Evolutionary conservation across 2,888 invertebrate genomes (phyloP), one percentile per base, ranked within the genome.

Genomic region (Scelioninae gen. 2): DNA sequence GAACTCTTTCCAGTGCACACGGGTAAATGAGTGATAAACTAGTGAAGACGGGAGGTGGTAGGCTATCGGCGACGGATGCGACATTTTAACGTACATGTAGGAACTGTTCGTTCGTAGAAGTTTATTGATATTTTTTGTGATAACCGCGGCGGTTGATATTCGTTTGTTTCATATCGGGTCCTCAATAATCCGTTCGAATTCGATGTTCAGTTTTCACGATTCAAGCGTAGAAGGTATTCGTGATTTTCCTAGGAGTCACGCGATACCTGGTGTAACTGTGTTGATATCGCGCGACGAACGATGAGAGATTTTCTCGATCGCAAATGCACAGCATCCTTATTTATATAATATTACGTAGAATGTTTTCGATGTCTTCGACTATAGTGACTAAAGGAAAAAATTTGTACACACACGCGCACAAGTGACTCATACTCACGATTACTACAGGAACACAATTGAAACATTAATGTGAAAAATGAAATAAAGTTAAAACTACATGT

Each of bases 331-430:
- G 78, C 77, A 77, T 81, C 79, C 79, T 83, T 81, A 83, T 82
- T 83, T 82, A 78, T 73, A 83, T 74, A 82, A 82, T 78, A 82
- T 84, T 81, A 85, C 79, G 84, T 85, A 85, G 84, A 81, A 83
- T 84, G 83, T 85, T 84, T 85, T 85, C 82, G 85, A 85, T 85
- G 85, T 85, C 85, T 85, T 85, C 83, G 84, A 85, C 81, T 84
- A 84, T 84, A 84, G 81, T 84, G 81, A 82, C 80, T 77, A 82
- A 85, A 61, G 52, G 41, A 63, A 58, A 35, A 71, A 82, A 82
- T 85, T 85, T 85, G 82, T 84, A 84, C 83, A 83, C 82, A 82
- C 80, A 81, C 84, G 82, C 84, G 83, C 85, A 85, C 84, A 83
- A 83, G 81, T 84, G 82, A 85, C 80, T 78, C 77, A 80, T 81